Evolutionary conservation across 2,113 vertebrate species (phyloP).

Genomic region (Rhombomys opimus): DNA sequence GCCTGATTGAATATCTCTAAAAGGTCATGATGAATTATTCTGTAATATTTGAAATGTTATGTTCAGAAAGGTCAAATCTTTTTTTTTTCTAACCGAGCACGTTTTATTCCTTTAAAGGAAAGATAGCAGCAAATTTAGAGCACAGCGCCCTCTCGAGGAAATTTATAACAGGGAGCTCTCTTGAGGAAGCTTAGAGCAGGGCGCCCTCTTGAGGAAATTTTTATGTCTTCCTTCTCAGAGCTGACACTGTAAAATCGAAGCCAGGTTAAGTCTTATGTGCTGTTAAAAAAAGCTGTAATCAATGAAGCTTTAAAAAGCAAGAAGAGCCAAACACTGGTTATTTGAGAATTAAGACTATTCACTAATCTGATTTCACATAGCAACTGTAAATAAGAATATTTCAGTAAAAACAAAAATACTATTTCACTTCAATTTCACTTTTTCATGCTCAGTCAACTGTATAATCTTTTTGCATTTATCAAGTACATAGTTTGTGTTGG

Average conservation of each 20-base stretch:
- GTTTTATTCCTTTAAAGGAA: conserved; percentile 51
- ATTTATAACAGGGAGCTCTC: not conserved
- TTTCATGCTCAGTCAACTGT: not conserved
- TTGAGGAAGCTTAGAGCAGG: not conserved
- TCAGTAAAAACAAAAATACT: conserved; percentile 52
- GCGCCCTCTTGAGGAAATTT: not conserved
- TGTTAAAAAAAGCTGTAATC: not conserved
- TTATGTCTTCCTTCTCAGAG: conserved; percentile 19
- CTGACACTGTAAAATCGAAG: conserved; percentile 15
- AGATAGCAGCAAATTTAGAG: conserved; percentile 64
- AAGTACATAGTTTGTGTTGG: not conserved
- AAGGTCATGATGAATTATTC: conserved; percentile 80
- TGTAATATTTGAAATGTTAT: conserved; percentile 67
- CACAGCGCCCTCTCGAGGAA: not conserved
- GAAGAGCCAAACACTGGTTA: not conserved
- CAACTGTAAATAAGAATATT: conserved; percentile 41
- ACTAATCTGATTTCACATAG: not conserved
- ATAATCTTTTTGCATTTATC: not conserved
- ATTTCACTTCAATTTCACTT: conserved; percentile 22
- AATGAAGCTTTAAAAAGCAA: conserved; percentile 35
- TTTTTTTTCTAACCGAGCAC: not conserved
- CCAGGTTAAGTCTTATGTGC: not conserved
- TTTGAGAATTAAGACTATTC: conserved; percentile 56
- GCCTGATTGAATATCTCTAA: conserved; percentile 68
- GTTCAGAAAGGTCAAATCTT: conserved; percentile 70